Base-by-base conservation (phyloP, 2,113 vertebrate genomes). In the Aphyosemion australe region DNA sequence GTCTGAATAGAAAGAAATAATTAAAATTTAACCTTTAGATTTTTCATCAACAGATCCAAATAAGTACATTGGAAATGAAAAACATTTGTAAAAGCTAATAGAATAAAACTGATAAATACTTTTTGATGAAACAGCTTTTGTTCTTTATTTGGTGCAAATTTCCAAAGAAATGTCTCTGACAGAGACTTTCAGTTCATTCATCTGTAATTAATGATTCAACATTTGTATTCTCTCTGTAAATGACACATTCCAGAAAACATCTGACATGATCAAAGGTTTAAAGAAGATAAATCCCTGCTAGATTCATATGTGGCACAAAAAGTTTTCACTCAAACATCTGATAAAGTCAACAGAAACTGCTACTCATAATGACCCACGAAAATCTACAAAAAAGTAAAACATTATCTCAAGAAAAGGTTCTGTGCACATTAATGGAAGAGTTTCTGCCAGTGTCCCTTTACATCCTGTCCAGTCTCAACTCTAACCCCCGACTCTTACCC, bases 291-390 rank as follows among this genome's bases (percentile, higher is more conserved):
- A 47, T 10, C 3, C 26, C 14, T 46, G 4, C 2, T 3, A 6
- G 34, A 18, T 56, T 39, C 53, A 18, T 32, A 39, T 11, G 37
- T 12, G 52, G 53, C 34, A 56, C 34, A 18, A 39, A 37, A 39
- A 39, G 53, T 5, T 47, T n/a, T 42, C 10, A 42, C 37, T 39
- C 26, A 12, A 78, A 69, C 55, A 60, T 65, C 12, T 84, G 83
- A 88, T 87, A 80, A 89, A 85, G 86, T 82, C 84, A 32, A 79
- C 9, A 37, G 9, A 10, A 37, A 37, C 34, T 5, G 34, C 6
- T 1, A 6, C 34, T 37, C 34, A 1, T 5, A 8, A 8, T 1
- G 7, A 37, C 9, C 6, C 1, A 8, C 7, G 6, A 6, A 37
- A 3, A 37, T 37, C 34, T 70, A 52, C 59, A 51, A 72, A 61